Percentiles rank a stretch among this genome's conserved stretches.
These are phyloP conservation scores for Pleuronectes platessa DNA, from an alignment of 2,113 vertebrate species.

Conservation along the genomic window DNA sequence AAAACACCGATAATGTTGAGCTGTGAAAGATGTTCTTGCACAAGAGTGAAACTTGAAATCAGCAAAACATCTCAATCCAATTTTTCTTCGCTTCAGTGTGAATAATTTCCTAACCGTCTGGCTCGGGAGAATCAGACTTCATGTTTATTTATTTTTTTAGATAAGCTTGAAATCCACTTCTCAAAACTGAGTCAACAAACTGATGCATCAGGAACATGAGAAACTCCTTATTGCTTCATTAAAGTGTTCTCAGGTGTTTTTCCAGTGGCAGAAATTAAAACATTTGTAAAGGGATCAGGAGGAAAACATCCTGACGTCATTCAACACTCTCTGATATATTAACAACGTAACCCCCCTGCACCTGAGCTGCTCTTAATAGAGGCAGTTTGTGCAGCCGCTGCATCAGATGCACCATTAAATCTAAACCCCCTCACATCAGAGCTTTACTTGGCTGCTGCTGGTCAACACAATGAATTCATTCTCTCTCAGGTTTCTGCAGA, in stretches of 20 bases:
- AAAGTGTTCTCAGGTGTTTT: not conserved
- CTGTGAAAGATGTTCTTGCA: slow-evolving; percentile 3
- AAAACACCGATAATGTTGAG: slow-evolving; percentile 4
- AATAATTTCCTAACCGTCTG: not conserved
- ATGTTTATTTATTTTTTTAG: not conserved
- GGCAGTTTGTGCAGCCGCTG: slow-evolving; percentile 31
- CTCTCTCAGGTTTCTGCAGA: slow-evolving; percentile 17
- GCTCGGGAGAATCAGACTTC: not conserved
- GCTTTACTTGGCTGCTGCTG: slow-evolving; percentile 4
- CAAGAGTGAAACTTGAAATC: not conserved
- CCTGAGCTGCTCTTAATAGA: slow-evolving; percentile 24
- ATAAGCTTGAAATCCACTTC: slow-evolving; percentile 4
- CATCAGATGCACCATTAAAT: slow-evolving; percentile 22
- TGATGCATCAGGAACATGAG: not conserved
- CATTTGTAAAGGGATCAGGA: not conserved
- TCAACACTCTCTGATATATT: slow-evolving; percentile 3
- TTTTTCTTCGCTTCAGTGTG: not conserved
- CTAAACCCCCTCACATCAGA: slow-evolving; percentile 12
- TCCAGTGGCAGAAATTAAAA: not conserved
- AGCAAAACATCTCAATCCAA: not conserved
- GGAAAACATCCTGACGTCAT: slow-evolving; percentile 18
- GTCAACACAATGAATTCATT: slow-evolving; percentile 20
- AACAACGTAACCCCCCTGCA: not conserved
- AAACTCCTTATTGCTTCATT: slow-evolving; percentile 7
- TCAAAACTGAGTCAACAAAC: not conserved